phyloP scores from a whole-genome alignment of 2,797 vertebrate genomes.

The Pipistrellus nathusii region DNA sequence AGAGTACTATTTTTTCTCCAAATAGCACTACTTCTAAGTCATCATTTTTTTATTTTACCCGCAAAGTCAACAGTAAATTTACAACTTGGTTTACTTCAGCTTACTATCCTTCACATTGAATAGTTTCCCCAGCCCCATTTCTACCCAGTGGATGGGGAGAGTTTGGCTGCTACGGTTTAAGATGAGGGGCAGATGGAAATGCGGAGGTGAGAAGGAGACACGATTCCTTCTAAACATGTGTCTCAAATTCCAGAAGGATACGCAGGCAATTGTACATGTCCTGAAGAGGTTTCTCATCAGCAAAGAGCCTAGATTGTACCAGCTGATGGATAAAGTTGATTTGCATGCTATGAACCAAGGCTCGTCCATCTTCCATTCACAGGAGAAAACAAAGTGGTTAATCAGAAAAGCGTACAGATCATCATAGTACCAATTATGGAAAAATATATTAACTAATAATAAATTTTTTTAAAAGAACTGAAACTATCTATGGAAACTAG shows the following conservation, averaged over 20 bases:
- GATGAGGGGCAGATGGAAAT: conserved; percentile 47
- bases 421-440: conserved; percentile 17
- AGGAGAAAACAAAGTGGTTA: conserved; percentile 75
- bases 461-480: neutral
- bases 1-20: conserved; percentile 17
- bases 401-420: conserved; percentile 59
- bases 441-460: conserved; percentile 5
- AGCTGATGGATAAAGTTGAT: conserved; percentile 98
- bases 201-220: neutral
- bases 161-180: neutral
- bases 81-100: conserved; percentile 33
- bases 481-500: conserved; percentile 47
- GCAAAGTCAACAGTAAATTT: conserved; percentile 46
- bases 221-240: conserved; percentile 20
- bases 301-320: conserved; percentile 98
- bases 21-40: conserved; percentile 47
- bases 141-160: neutral
- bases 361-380: conserved; percentile 92
- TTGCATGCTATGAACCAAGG: conserved; percentile 98
- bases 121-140: neutral
- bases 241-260: conserved; percentile 92
- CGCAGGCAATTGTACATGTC: conserved; percentile 99
- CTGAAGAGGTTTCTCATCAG: conserved; percentile 98
- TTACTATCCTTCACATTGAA: conserved; percentile 43
- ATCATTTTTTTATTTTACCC: conserved; percentile 29